Base-by-base conservation (phyloP, 2,888 invertebrate genomes). In the Ceriagrion tenellum region DNA sequence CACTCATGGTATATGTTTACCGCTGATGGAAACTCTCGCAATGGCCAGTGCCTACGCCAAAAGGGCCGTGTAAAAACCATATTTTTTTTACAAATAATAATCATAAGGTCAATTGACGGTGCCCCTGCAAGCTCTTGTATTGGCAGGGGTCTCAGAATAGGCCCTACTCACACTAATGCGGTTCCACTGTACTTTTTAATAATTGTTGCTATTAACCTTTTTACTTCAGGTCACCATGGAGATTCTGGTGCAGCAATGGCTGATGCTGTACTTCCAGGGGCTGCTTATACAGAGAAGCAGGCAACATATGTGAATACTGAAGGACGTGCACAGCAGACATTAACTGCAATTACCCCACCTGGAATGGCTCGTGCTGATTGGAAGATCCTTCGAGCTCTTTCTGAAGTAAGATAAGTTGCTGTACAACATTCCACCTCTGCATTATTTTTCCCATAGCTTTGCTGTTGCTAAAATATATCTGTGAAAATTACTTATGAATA, bases 261-360 rank as follows among this genome's bases (percentile, higher is more conserved):
- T 74, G 99, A 99, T 97, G 98, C 99, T 3, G 98, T 99, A 95
- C 97, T 99, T 23, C 99, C 99, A 1, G 99, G 99, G 95, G 99
- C 99, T 13, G 99, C 99, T 0, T 99, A 99, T 97, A 99, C 99
- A 0, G 99, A 99, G 97, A 99, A 99, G 97, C 98, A 99, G 96
- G 99, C 98, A n/a, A 99, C 99, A 0, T 99, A 98, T 97, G 99
- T 99, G 0, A 99, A 99, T 97, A 99, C 99, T 0, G 99, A 99
- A 97, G 99, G 99, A 0, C 98, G 99, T 96, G 98, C 99, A 69
- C 99, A 99, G 97, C 98, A 99, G 97, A 99, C 99, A 0, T 97
- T 98, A 63, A 97, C 98, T 8, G 99, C 99, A 40, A 98, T 99
- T 88, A 98, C 98, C 30, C 99, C 99, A 95, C 99, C 99, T 0